These are phyloP conservation scores for Stichodactyla helianthus DNA, from an alignment of 64 coral and sea anemone genomes.

Conservation along the genomic window DNA sequence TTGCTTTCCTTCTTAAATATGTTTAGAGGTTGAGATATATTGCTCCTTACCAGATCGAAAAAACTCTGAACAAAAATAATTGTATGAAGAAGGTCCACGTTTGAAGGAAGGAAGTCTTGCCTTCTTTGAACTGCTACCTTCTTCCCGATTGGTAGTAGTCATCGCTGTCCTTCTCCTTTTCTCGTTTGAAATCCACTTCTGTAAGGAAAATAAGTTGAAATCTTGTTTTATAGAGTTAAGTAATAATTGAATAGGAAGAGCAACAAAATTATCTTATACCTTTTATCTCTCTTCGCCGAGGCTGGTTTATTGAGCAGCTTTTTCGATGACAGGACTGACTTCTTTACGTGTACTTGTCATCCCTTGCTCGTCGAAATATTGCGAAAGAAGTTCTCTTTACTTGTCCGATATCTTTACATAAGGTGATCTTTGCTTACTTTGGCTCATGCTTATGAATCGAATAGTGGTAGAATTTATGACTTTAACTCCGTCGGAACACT, in stretches of 20 bases:
- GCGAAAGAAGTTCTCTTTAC: neutral
- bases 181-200: slow-evolving; percentile 10
- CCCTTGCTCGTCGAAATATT: neutral
- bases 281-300: neutral
- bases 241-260: neutral
- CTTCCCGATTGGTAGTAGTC: neutral
- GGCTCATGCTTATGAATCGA: too few relatives aligned
- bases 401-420: neutral
- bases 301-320: neutral
- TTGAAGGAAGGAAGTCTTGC: neutral
- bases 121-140: neutral
- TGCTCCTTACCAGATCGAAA: neutral
- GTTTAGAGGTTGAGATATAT: too few relatives aligned
- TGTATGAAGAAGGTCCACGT: neutral
- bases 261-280: neutral
- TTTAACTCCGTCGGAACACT: too few relatives aligned
- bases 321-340: slow-evolving; percentile 1
- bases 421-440: too few relatives aligned
- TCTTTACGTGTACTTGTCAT: slow-evolving; percentile 7
- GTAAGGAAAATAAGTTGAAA: neutral
- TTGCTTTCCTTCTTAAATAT: too few relatives aligned
- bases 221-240: neutral
- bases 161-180: neutral
- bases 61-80: neutral
- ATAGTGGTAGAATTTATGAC: too few relatives aligned